Conservation (phyloP, 1,140 invertebrate species). For the Atta texana region DNA sequence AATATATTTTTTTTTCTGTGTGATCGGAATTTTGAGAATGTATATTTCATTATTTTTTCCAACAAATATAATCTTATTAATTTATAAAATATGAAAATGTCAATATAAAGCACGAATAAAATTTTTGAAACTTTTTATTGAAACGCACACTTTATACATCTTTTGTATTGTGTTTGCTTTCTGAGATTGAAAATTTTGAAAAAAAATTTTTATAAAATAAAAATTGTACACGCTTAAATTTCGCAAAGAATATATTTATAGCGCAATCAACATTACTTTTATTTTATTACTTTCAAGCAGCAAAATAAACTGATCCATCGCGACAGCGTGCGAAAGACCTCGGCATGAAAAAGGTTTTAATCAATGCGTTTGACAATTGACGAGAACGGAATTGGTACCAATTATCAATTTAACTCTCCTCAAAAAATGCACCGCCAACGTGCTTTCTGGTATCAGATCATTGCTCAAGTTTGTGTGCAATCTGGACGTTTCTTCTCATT, state of each 20-base stretch:
- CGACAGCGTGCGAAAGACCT: constrained; percentile 51
- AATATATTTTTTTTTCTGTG: neutral
- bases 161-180: neutral
- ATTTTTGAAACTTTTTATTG: too few relatives aligned
- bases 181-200: neutral
- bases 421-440: constrained; percentile 66
- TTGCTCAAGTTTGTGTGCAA: constrained; percentile 8
- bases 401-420: constrained; percentile 75
- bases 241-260: neutral
- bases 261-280: neutral
- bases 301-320: neutral
- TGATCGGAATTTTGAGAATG: neutral
- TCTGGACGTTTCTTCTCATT: neutral
- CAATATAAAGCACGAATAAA: neutral
- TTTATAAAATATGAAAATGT: constrained; percentile 1
- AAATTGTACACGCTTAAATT: neutral
- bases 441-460: constrained; percentile 50
- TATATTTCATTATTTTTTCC: neutral
- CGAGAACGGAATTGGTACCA: constrained; percentile 71
- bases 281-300: neutral
- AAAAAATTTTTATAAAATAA: neutral
- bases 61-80: neutral
- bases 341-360: constrained; percentile 61
- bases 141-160: neutral
- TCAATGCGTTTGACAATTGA: constrained; percentile 72